phyloP scores from a whole-genome alignment of 2,113 vertebrate species.

The Cranoglanis bouderius region DNA sequence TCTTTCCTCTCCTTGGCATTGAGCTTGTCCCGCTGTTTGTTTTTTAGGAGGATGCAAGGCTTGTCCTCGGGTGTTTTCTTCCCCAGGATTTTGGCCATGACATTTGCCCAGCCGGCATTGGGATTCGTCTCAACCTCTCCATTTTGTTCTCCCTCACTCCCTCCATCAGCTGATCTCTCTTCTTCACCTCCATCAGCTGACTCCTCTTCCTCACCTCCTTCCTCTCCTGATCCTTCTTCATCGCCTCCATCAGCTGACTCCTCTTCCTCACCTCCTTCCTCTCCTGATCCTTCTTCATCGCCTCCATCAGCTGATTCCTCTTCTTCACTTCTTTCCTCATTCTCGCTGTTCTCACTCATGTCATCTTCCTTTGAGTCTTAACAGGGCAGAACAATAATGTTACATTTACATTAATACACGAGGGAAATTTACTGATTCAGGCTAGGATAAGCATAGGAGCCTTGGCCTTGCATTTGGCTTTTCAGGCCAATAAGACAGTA shows the following conservation, averaged over 20 bases:
- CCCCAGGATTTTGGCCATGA: constrained; percentile 91
- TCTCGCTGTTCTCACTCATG: constrained; percentile 6
- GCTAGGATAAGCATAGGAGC: background rate
- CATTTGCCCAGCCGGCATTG: constrained; percentile 86
- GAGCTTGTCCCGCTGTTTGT: constrained; percentile 80
- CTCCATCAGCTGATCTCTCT: constrained; percentile 15
- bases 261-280: constrained; percentile 8
- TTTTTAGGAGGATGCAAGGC: constrained; percentile 82
- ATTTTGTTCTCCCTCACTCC: constrained; percentile 13
- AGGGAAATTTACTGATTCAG: no score
- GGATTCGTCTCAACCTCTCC: constrained; percentile 56
- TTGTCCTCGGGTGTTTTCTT: constrained; percentile 78
- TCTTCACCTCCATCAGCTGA: constrained; percentile 47
- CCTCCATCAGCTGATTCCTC: background rate
- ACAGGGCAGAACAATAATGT: background rate
- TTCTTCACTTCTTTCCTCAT: constrained; percentile 25
- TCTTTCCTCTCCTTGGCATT: constrained; percentile 77
- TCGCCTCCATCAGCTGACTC: constrained; percentile 1
- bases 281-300: constrained; percentile 14
- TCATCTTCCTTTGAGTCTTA: constrained; percentile 36
- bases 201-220: constrained; percentile 41
- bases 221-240: background rate
- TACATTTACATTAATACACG: background rate
- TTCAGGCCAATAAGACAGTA: background rate
- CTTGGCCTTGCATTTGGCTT: background rate